These are phyloP conservation scores for Poeciliopsis infans DNA, from an alignment of 2,797 vertebrate species.

Conservation along the genomic window DNA sequence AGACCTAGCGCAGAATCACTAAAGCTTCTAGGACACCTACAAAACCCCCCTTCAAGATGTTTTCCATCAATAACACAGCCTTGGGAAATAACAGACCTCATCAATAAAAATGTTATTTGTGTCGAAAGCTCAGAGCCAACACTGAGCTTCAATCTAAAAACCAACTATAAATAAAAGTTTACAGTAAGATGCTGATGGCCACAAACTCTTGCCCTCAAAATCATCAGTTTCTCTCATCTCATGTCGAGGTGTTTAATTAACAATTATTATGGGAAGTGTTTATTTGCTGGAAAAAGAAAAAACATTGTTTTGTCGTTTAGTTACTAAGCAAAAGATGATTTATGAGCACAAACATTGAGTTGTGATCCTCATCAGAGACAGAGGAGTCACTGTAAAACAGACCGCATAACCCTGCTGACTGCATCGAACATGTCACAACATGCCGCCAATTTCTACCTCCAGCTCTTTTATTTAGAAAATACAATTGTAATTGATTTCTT, in stretches of 20 bases:
- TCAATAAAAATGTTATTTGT: constrained; percentile 70
- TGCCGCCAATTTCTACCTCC: constrained; percentile 54
- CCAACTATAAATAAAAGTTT: constrained; percentile 48
- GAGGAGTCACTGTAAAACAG: constrained; percentile 34
- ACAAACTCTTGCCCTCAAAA: constrained; percentile 36
- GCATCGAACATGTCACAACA: constrained; percentile 41
- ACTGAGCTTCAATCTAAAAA: constrained; percentile 42
- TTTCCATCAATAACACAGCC: constrained; percentile 59
- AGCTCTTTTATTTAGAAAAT: constrained; percentile 71
- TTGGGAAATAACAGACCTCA: constrained; percentile 53
- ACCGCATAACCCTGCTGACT: constrained; percentile 43
- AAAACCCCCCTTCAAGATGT: constrained; percentile 39
- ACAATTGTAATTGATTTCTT: constrained; percentile 70
- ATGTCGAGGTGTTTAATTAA: constrained; percentile 22
- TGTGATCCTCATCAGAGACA: constrained; percentile 37
- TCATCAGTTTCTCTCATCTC: constrained; percentile 29
- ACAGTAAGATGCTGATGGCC: constrained; percentile 27
- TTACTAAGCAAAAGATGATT: constrained; percentile 59
- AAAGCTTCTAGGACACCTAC: constrained; percentile 53
- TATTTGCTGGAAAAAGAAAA: constrained; percentile 28
- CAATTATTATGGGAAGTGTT: constrained; percentile 29
- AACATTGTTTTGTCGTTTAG: constrained; percentile 41
- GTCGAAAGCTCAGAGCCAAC: constrained; percentile 42
- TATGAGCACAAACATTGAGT: constrained; percentile 59
- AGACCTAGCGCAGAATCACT: constrained; percentile 23